Evolutionary conservation across 2,113 vertebrate genomes (phyloP).

Genomic region (Saccopteryx bilineata): DNA sequence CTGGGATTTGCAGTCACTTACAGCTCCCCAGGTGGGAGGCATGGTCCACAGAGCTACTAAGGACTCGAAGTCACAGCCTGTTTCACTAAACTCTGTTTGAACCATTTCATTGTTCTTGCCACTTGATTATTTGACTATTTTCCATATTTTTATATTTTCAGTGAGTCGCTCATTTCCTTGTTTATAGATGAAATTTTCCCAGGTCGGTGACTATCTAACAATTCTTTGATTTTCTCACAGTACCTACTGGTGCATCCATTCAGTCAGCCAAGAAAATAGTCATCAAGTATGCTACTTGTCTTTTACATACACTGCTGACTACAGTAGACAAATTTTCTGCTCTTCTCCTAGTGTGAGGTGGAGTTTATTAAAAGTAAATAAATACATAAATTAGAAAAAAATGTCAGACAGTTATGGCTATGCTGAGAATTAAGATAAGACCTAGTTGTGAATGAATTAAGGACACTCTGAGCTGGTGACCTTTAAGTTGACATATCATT

Average conservation of each 20-base stretch:
- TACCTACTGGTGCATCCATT: neutral
- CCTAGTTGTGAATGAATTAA: neutral
- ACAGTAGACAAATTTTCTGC: neutral
- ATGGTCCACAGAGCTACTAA: neutral
- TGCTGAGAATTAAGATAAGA: neutral
- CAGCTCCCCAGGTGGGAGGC: neutral
- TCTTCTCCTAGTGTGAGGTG: neutral
- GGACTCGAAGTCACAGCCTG: neutral
- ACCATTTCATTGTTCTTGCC: neutral
- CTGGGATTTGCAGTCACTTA: neutral
- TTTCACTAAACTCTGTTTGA: neutral
- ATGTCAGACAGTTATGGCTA: neutral
- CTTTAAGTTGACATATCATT: neutral
- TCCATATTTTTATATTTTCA: slow-evolving; percentile 3
- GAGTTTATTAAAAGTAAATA: slow-evolving; percentile 32
- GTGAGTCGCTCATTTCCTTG: neutral
- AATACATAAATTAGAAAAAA: neutral
- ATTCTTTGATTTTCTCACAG: slow-evolving; percentile 3
- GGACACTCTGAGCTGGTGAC: neutral
- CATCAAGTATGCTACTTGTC: neutral
- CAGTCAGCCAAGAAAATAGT: neutral
- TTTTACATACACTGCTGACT: neutral
- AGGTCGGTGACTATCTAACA: neutral
- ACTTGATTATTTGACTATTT: neutral
- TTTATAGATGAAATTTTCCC: slow-evolving; percentile 17